A percentile compares a stretch with the other conserved stretches of the same genome.
These are phyloP conservation scores for Peromyscus nudipes DNA, from an alignment of 2,797 vertebrate genomes.

Conservation along the genomic window DNA sequence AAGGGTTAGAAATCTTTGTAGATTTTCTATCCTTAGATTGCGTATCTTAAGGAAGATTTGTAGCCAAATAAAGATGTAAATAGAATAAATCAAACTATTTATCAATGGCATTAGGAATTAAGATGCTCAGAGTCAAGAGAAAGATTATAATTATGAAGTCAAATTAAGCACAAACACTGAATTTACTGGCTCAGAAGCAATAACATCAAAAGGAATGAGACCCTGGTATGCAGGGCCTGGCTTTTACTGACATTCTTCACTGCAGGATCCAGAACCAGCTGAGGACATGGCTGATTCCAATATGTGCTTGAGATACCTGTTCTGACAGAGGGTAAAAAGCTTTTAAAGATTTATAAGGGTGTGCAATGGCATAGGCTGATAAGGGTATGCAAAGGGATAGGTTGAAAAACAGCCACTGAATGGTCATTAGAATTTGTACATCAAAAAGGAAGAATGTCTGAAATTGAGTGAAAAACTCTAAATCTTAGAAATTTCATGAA, in stretches of 20 bases:
- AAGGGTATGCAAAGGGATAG: neutral
- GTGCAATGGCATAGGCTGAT: neutral
- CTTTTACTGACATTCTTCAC: neutral
- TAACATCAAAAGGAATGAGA: neutral
- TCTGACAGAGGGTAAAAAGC: neutral
- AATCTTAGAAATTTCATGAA: neutral
- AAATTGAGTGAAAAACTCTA: constrained; percentile 2
- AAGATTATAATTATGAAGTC: neutral
- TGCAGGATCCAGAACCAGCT: neutral
- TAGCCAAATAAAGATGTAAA: neutral
- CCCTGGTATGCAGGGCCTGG: neutral
- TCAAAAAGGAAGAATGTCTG: neutral
- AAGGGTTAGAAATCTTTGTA: neutral
- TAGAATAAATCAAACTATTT: neutral
- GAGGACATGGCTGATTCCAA: constrained; percentile 21
- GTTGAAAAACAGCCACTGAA: neutral
- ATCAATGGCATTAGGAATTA: neutral
- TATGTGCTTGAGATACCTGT: neutral
- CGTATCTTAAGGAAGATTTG: neutral
- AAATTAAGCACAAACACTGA: neutral
- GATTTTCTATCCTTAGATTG: neutral
- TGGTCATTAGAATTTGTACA: neutral
- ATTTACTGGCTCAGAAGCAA: neutral
- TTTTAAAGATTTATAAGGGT: constrained; percentile 2
- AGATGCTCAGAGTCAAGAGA: neutral